Evolutionary conservation across 2,888 invertebrate genomes (phyloP), one percentile per base, ranked within the genome.

Genomic region (Macrophya annulata): DNA sequence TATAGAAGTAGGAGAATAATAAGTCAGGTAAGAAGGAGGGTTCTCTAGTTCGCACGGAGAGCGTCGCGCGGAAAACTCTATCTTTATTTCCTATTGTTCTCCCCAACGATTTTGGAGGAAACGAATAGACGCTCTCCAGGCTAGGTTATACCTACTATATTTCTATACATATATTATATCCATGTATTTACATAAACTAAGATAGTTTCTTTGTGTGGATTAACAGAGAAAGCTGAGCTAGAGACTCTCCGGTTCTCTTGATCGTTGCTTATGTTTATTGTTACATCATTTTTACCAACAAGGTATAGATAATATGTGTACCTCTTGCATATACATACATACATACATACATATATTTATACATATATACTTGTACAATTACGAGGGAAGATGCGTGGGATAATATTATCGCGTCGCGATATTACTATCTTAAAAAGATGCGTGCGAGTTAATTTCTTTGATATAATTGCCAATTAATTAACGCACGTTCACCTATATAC

Each of bases 31-130:
- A 40, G 48, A 59, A 40, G 55, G 55, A 25, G 65, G 48, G 81
- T 59, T n/a, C 83, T 51, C 83, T 51, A 68, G 89, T 90, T 91
- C 90, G 90, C 90, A 91, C 89, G 85, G 88, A 87, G 85, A 86
- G 87, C 89, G 86, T 86, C 87, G 88, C 87, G 89, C 90, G 90
- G 91, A 91, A 91, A 91, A 90, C 88, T 87, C 89, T 89, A 88
- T 90, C 90, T 90, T 90, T 89, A 90, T 89, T 91, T 88, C 87
- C 90, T 86, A 90, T 91, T 91, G 90, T 90, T 90, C 85, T 62
- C 76, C 84, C 6, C 48, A 55, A 81, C 86, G 87, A 89, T 89
- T 90, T 90, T 88, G 88, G 90, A 65, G 72, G 85, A 68, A 65
- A 51, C 43, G 76, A 62, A 31, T 21, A 51, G 48, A 12, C 62